Base-by-base conservation (phyloP, 2,888 invertebrate species). In the Phragmatobia fuliginosa region DNA sequence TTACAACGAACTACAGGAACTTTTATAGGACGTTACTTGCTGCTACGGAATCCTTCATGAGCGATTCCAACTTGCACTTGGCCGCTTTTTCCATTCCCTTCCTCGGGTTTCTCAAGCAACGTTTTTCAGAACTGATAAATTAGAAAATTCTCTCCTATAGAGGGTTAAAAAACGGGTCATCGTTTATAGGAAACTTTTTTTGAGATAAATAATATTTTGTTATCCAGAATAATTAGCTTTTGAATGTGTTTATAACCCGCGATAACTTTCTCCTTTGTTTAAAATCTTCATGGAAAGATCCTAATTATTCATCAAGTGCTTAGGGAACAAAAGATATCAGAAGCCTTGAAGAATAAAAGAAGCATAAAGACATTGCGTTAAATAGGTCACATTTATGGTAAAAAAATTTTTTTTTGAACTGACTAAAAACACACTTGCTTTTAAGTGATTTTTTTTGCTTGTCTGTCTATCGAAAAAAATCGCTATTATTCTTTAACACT, bases 321-420 rank as follows among this genome's bases (percentile, higher is more conserved):
- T 5, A 70, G 56, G 64, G 32, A 72, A 69, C 63, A 72, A 72
- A 68, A 62, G 59, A 62, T 63, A 31, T 49, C 32, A 56, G 58
- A 70, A 41, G 66, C 28, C 45, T 66, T 61, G 32, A 61, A 58
- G 61, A 66, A 21, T 61, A 38, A 38, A n/a, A 32, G 32, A 32
- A 59, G 56, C 36, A 60, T 67, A 59, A 32, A 67, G 18, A 16
- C 28, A 62, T 16, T n/a, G 36, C 60, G 25, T 52, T 25, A 1
- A 52, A 25, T 11, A 52, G 52, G 11, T n/a, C 11, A 52, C 25
- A 52, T 52, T 52, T 52, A 52, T 1, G n/a, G 10, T 52, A 11
- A 0, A n/a, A 25, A 52, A 25, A 21, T 21, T 6, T 4, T 21
- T 45, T 45, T 0, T 8, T 45, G 21, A 45, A 45, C 21, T n/a